Conservation (phyloP, 1,140 invertebrate species). For the Mercenaria mercenaria region DNA sequence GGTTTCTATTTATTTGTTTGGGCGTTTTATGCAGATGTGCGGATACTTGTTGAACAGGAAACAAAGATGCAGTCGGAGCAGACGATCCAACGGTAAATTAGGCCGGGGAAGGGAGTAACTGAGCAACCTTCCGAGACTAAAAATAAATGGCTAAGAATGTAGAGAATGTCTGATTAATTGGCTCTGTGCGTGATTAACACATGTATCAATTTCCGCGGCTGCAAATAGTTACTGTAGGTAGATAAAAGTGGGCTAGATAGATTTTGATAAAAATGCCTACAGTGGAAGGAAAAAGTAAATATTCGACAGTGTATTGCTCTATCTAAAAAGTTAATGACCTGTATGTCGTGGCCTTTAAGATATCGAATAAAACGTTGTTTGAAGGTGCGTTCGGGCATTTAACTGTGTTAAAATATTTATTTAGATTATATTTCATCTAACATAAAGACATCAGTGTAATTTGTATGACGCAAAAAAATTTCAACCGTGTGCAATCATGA, state of each 20-base stretch:
- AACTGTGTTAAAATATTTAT: too few relatives aligned
- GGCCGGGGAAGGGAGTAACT: neutral
- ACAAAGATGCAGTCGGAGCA: neutral
- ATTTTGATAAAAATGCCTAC: neutral
- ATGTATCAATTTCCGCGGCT: neutral
- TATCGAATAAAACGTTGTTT: too few relatives aligned
- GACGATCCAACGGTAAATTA: neutral
- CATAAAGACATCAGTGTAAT: too few relatives aligned
- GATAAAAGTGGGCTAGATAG: neutral
- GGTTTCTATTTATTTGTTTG: neutral
- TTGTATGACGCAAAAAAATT: too few relatives aligned
- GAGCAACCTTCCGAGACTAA: neutral
- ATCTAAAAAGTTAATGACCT: neutral
- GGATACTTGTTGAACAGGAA: slow-evolving; percentile 15
- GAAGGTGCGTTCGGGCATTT: too few relatives aligned
- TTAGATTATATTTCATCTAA: too few relatives aligned
- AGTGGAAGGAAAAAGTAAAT: neutral
- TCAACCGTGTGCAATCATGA: too few relatives aligned
- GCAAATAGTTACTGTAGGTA: too few relatives aligned
- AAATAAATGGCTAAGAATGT: slow-evolving; percentile 30
- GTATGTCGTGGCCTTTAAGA: neutral
- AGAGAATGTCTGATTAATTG: slow-evolving; percentile 22
- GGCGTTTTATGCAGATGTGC: neutral
- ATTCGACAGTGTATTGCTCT: neutral
- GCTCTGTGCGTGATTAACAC: neutral